Percentiles rank a stretch among this genome's conserved stretches.
Evolutionary conservation across 2,888 invertebrate species (phyloP).

Genomic region (Drosophila mimica): DNA sequence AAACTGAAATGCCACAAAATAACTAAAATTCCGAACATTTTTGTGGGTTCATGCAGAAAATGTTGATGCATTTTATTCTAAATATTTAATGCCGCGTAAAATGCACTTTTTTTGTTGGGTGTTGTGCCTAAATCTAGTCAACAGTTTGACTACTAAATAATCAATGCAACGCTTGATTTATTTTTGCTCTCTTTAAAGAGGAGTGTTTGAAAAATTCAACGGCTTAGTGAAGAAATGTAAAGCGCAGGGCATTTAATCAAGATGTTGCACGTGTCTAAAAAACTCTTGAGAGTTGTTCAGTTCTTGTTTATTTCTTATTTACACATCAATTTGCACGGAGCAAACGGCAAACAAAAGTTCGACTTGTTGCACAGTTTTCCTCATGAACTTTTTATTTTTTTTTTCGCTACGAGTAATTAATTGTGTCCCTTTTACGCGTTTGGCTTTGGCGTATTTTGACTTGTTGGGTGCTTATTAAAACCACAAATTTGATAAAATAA

Average conservation of each 20-base stretch:
- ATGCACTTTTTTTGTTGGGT: slow-evolving; percentile 13
- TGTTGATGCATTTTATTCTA: slow-evolving; percentile 21
- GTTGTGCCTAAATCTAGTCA: slow-evolving; percentile 23
- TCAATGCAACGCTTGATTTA: not conserved
- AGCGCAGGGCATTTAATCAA: not conserved
- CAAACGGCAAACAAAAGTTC: slow-evolving; percentile 56
- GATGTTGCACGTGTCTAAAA: slow-evolving; percentile 15
- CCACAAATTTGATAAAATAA: slow-evolving; percentile 62
- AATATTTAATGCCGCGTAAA: slow-evolving; percentile 43
- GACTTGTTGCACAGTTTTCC: slow-evolving; percentile 70
- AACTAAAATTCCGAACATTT: slow-evolving; percentile 29
- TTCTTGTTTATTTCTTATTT: slow-evolving; percentile 44
- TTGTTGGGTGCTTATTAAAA: slow-evolving; percentile 55
- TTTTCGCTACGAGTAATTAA: slow-evolving; percentile 57
- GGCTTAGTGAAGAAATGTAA: not conserved
- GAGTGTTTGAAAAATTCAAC: not conserved
- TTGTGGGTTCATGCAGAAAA: slow-evolving; percentile 10
- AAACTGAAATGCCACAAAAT: slow-evolving; percentile 4
- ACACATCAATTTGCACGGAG: slow-evolving; percentile 53
- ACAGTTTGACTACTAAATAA: not conserved
- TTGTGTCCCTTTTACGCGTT: slow-evolving; percentile 67
- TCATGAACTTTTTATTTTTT: slow-evolving; percentile 17
- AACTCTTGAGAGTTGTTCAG: slow-evolving; percentile 26
- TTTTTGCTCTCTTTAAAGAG: not conserved
- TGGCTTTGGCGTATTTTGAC: slow-evolving; percentile 48